These are phyloP conservation scores for Recurvirostra avosetta DNA, from an alignment of 2,113 vertebrate species.

Conservation along the genomic window DNA sequence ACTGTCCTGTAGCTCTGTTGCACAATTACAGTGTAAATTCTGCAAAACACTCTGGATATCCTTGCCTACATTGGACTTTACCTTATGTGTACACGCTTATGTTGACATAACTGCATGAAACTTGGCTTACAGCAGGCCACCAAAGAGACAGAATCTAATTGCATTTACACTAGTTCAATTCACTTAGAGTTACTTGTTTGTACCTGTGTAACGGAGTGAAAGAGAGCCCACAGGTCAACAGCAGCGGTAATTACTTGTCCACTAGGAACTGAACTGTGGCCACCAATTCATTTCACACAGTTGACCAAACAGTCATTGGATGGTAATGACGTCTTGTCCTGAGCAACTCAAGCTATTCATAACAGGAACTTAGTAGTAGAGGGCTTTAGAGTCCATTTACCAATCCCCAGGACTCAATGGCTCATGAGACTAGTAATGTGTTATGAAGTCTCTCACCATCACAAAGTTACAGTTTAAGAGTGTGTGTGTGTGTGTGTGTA, in stretches of 20 bases:
- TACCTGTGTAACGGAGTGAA: constrained; percentile 34
- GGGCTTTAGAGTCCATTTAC: constrained; percentile 45
- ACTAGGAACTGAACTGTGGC: constrained; percentile 33
- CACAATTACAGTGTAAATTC: neutral
- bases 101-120: neutral
- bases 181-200: constrained; percentile 29
- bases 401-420: constrained; percentile 31
- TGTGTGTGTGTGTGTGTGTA: neutral
- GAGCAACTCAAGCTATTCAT: constrained; percentile 13
- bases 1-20: neutral
- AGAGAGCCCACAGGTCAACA: constrained; percentile 3
- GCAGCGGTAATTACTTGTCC: constrained; percentile 41
- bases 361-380: neutral
- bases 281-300: constrained; percentile 53
- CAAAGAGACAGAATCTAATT: constrained; percentile 7
- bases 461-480: neutral
- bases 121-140: neutral
- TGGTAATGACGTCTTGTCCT: constrained; percentile 25
- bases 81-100: neutral
- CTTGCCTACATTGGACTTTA: accelerated
- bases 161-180: constrained; percentile 47
- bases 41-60: accelerated
- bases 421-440: constrained; percentile 52
- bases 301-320: constrained; percentile 47
- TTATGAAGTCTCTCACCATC: constrained; percentile 25